Base-by-base conservation (phyloP, 2,888 invertebrate species). In the Parnassius mnemosyne region DNA sequence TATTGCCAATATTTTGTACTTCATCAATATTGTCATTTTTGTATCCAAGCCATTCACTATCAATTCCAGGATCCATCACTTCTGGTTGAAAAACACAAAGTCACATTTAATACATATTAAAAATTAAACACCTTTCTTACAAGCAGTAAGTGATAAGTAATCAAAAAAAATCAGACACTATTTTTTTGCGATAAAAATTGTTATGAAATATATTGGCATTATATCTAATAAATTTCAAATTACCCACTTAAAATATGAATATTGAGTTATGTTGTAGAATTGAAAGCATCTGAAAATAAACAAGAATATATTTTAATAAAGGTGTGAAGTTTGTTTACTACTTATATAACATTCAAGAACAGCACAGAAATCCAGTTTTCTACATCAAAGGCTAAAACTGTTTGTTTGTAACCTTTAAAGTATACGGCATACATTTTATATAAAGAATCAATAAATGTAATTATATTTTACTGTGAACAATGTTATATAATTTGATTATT, bases 51-150 rank as follows among this genome's bases (percentile, higher is more conserved):
- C 90, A 91, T 70, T 89, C 87, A 81, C 73, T 83, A 68, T 85
- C 89, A 67, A 84, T 79, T 63, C 80, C 77, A 71, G 88, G 89
- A 80, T 90, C 89, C 90, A 91, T 91, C 67, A 69, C 80, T 75
- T 47, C 49, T 61, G 34, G 9, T 49, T 12, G 34, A 56, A 57
- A 58, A 10, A 58, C 51, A 49, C 10, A 34, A 34, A 34, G 0
- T 34, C 34, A 34, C 34, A 34, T 34, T 34, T 34, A 34, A 34
- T 34, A 3, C 34, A 7, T 34, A 34, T 34, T 5, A 34, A 7
- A 7, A 34, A 34, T 34, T 34, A 34, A 34, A 7, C 34, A 34
- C 7, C 34, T 34, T 34, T 34, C 7, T 1, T 34, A 34, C 34
- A 34, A 34, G 7, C 34, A 34, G 7, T 7, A 5, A 34, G 34